Evolutionary conservation across 1,140 invertebrate genomes (phyloP).

Genomic region (Polypedilum pembai): DNA sequence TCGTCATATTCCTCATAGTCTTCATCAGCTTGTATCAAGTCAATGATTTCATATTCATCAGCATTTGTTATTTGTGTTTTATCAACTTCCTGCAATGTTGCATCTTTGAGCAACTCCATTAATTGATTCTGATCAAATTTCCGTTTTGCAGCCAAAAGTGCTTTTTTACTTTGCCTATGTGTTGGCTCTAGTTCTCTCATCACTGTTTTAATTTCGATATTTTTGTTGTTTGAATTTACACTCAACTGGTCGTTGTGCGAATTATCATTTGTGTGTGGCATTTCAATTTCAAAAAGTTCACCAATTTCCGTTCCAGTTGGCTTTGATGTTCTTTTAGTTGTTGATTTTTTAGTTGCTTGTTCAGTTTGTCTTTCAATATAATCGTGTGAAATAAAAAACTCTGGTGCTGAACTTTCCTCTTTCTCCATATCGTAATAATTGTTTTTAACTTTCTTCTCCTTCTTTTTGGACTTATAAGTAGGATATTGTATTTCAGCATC

Average conservation of each 20-base stretch:
- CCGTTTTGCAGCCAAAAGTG: conserved; percentile 12
- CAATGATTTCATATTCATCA: not conserved
- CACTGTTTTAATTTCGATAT: conserved; percentile 3
- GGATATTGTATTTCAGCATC: conserved; percentile 14
- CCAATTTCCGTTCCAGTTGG: not conserved
- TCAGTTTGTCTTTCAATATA: not conserved
- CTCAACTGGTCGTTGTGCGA: not conserved
- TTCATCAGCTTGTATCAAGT: not conserved
- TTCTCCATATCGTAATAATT: not conserved
- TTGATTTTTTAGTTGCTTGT: no score
- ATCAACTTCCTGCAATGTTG: not conserved
- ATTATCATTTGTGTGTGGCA: not conserved
- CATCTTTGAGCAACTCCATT: not conserved
- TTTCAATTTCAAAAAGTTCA: conserved; percentile 3
- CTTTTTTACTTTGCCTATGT: not conserved
- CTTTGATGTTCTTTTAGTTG: not conserved
- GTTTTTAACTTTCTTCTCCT: no score
- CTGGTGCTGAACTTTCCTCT: not conserved
- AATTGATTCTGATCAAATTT: conserved; percentile 12
- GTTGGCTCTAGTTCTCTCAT: conserved; percentile 5
- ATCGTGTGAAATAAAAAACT: not conserved
- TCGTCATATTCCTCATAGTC: conserved; percentile 7
- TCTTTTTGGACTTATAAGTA: not conserved
- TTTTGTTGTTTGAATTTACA: not conserved
- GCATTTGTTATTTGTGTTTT: not conserved